A percentile compares a stretch with the other conserved stretches of the same genome.
These are phyloP conservation scores for Tauraco erythrolophus DNA, from an alignment of 2,113 vertebrate genomes.

Conservation along the genomic window DNA sequence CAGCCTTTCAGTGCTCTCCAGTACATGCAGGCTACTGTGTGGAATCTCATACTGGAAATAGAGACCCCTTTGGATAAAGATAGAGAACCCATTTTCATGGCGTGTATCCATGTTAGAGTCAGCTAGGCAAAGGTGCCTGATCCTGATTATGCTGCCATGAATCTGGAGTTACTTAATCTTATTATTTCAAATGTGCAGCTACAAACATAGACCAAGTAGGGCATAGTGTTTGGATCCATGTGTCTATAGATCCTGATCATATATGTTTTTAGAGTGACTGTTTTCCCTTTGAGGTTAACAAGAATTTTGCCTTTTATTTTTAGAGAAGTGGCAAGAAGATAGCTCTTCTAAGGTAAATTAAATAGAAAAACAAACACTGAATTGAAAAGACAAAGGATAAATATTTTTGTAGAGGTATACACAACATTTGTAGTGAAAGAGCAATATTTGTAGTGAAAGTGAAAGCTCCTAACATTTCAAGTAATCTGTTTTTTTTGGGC, in stretches of 20 bases:
- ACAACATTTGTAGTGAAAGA: not conserved
- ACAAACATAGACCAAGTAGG: not conserved
- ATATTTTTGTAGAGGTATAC: not conserved
- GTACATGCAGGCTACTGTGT: not conserved
- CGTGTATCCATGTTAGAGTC: rapidly evolving
- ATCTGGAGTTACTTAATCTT: not conserved
- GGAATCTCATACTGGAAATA: not conserved
- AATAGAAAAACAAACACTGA: not conserved
- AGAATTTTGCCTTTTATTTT: not conserved
- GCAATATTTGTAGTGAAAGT: not conserved
- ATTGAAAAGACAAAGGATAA: not conserved
- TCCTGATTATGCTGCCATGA: not conserved
- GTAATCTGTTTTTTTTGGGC: not conserved
- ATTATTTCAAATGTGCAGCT: not conserved
- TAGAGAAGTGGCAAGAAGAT: not conserved
- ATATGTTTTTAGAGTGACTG: not conserved
- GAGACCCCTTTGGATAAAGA: not conserved
- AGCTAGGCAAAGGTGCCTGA: not conserved
- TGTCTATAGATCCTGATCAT: too few species aligned
- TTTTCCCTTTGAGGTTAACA: not conserved
- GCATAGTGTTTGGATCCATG: not conserved
- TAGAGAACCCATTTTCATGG: not conserved
- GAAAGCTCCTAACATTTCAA: not conserved
- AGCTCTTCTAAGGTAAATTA: not conserved
- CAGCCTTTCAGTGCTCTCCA: not conserved